A percentile compares a stretch with the other conserved stretches of the same genome.
phyloP scores from a whole-genome alignment of 2,888 invertebrate species.

The Cataglyphis altisquamis region DNA sequence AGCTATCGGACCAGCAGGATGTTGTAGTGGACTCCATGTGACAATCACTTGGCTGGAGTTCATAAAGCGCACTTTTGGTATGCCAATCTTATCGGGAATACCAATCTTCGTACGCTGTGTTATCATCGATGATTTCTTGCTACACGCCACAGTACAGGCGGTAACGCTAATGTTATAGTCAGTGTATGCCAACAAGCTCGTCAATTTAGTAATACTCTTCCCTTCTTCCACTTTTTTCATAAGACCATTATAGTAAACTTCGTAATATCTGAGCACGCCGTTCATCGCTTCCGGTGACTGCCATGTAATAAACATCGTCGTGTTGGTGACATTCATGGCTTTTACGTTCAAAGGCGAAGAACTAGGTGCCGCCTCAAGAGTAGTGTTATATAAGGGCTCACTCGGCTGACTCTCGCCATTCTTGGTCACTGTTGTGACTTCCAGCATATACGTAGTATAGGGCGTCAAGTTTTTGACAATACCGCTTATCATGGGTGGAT shows the following conservation, averaged over 20 bases:
- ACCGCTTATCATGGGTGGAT: conserved; percentile 87
- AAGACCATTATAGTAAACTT: conserved; percentile 87
- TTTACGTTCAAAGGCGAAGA: conserved; percentile 88
- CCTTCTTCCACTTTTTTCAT: conserved; percentile 76
- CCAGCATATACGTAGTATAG: conserved; percentile 91
- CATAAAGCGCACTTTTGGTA: conserved; percentile 84
- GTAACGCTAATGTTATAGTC: conserved; percentile 90
- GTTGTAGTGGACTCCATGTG: conserved; percentile 86
- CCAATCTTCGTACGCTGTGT: conserved; percentile 89
- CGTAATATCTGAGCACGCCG: conserved; percentile 91
- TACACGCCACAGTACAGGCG: conserved; percentile 92
- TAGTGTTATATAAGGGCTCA: conserved; percentile 89
- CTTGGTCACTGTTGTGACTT: conserved; percentile 89
- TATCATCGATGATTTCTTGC: conserved; percentile 87
- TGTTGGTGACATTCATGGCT: conserved; percentile 89
- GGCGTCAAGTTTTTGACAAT: conserved; percentile 90
- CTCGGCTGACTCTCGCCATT: conserved; percentile 88
- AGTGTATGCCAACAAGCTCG: conserved; percentile 86
- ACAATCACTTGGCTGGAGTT: conserved; percentile 87
- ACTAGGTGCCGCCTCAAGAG: conserved; percentile 90
- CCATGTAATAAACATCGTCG: conserved; percentile 90
- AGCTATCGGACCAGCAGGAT: conserved; percentile 85
- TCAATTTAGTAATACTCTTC: conserved; percentile 73
- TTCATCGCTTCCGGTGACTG: conserved; percentile 90
- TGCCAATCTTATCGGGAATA: conserved; percentile 86